phyloP scores from a whole-genome alignment of 2,888 invertebrate species.

The Pyrocoelia pectoralis region DNA sequence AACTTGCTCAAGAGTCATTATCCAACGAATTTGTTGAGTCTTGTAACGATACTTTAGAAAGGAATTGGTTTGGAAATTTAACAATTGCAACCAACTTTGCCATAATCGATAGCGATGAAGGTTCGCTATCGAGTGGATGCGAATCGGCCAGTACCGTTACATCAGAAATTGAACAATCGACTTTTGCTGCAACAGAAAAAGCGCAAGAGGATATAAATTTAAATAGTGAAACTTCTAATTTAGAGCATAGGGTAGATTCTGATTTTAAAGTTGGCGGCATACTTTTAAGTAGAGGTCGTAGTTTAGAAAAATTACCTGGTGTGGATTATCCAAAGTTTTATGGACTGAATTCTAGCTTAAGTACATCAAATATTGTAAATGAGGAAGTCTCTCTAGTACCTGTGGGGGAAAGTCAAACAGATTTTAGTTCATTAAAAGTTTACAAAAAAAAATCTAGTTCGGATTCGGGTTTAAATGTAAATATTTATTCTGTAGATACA shows the following conservation, averaged over 20 bases:
- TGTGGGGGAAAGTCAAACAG: slow-evolving; percentile 56
- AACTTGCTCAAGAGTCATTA: slow-evolving; percentile 52
- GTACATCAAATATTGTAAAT: slow-evolving; percentile 47
- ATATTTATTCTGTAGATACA: slow-evolving; percentile 62
- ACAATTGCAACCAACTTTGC: slow-evolving; percentile 59
- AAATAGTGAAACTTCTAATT: neutral
- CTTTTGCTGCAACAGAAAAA: slow-evolving; percentile 36
- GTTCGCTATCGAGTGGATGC: slow-evolving; percentile 82
- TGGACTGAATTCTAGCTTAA: slow-evolving; percentile 44
- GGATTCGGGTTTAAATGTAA: slow-evolving; percentile 54
- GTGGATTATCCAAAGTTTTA: slow-evolving; percentile 52
- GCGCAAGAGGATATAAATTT: slow-evolving; percentile 37
- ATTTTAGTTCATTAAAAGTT: slow-evolving; percentile 60
- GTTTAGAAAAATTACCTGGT: slow-evolving; percentile 50
- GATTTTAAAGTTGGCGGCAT: slow-evolving; percentile 60
- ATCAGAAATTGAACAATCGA: slow-evolving; percentile 62
- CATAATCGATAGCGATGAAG: slow-evolving; percentile 74
- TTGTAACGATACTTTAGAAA: slow-evolving; percentile 48
- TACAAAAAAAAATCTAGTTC: slow-evolving; percentile 52
- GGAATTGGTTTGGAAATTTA: slow-evolving; percentile 53
- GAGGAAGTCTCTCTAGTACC: slow-evolving; percentile 59
- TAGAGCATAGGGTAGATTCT: slow-evolving; percentile 49
- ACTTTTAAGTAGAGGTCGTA: slow-evolving; percentile 53
- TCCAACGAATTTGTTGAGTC: slow-evolving; percentile 51
- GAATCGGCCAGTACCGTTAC: slow-evolving; percentile 80